Evolutionary conservation across 2,888 invertebrate species (phyloP).

Genomic region (Eueremaeus valkanovi): DNA sequence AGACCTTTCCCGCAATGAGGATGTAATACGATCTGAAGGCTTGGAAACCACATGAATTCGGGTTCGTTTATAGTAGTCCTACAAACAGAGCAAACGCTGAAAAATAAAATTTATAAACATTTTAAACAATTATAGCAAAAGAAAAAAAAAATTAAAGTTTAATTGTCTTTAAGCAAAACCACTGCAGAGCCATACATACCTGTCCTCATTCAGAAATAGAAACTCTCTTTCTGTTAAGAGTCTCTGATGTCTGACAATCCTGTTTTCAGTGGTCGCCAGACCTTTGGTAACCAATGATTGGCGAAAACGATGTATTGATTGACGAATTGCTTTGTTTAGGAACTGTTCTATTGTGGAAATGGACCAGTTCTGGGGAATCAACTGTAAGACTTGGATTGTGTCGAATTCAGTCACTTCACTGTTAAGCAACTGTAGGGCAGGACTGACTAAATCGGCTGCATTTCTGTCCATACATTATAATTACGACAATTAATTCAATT

Average conservation of each 20-base stretch:
- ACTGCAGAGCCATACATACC: conserved; percentile 52
- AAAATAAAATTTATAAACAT: conserved; percentile 36
- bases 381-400: conserved; percentile 50
- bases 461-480: not conserved
- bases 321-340: conserved; percentile 53
- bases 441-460: conserved; percentile 51
- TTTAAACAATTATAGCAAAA: not conserved
- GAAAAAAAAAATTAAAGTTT: too few species aligned
- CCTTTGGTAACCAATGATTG: conserved; percentile 52
- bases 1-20: conserved; percentile 14
- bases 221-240: conserved; percentile 51
- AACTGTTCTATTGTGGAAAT: conserved; percentile 54
- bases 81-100: conserved; percentile 55
- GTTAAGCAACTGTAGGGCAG: conserved; percentile 55
- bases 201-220: conserved; percentile 53
- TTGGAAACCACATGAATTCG: conserved; percentile 58
- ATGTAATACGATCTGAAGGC: not conserved
- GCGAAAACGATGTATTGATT: conserved; percentile 52
- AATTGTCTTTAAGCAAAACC: too few species aligned
- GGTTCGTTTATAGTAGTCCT: conserved; percentile 53
- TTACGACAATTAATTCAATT: too few species aligned
- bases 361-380: conserved; percentile 56
- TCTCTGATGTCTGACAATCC: conserved; percentile 51
- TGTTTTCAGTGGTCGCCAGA: conserved; percentile 54
- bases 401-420: conserved; percentile 56